Percentiles rank a stretch among this genome's conserved stretches.
Conservation (phyloP, 2,888 invertebrate species). For the Oxystoma pomonae region DNA sequence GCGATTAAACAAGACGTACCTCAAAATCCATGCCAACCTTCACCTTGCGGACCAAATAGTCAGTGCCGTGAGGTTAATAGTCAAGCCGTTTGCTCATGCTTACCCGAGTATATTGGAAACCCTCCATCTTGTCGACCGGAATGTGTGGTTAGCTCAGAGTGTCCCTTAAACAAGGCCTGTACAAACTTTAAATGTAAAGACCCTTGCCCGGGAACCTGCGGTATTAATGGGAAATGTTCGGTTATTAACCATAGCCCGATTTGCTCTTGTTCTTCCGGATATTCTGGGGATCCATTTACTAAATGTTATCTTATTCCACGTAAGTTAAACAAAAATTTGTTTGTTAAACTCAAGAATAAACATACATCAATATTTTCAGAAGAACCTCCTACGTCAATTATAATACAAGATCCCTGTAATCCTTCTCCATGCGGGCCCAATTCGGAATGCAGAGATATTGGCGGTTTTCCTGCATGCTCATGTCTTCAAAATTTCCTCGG, state of each 20-base stretch:
- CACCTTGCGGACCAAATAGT: slow-evolving; percentile 78
- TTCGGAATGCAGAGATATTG: slow-evolving; percentile 65
- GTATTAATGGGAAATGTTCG: slow-evolving; percentile 50
- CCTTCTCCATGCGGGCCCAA: slow-evolving; percentile 81
- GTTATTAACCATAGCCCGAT: slow-evolving; percentile 69
- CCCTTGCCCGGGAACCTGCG: slow-evolving; percentile 54
- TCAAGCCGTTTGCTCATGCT: slow-evolving; percentile 69
- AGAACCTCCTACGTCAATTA: slow-evolving; percentile 33
- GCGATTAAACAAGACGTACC: slow-evolving; percentile 39
- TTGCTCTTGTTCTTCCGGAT: slow-evolving; percentile 54
- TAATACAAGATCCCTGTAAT: slow-evolving; percentile 55
- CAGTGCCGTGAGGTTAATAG: slow-evolving; percentile 54
- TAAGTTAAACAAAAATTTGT: slow-evolving; percentile 31
- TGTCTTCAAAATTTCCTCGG: slow-evolving; percentile 58
- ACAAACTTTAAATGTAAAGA: slow-evolving; percentile 45
- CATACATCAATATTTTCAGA: slow-evolving; percentile 22
- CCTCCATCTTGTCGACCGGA: slow-evolving; percentile 72
- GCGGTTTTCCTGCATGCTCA: slow-evolving; percentile 56
- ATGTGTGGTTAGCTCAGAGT: slow-evolving; percentile 69
- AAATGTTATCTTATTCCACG: slow-evolving; percentile 58
- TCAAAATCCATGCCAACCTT: slow-evolving; percentile 62
- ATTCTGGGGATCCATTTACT: slow-evolving; percentile 72
- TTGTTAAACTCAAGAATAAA: background rate
- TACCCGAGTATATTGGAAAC: slow-evolving; percentile 62
- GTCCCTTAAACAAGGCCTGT: slow-evolving; percentile 50